Base-by-base conservation (phyloP, 2,797 vertebrate species). In the Sebastes trivittatus region DNA sequence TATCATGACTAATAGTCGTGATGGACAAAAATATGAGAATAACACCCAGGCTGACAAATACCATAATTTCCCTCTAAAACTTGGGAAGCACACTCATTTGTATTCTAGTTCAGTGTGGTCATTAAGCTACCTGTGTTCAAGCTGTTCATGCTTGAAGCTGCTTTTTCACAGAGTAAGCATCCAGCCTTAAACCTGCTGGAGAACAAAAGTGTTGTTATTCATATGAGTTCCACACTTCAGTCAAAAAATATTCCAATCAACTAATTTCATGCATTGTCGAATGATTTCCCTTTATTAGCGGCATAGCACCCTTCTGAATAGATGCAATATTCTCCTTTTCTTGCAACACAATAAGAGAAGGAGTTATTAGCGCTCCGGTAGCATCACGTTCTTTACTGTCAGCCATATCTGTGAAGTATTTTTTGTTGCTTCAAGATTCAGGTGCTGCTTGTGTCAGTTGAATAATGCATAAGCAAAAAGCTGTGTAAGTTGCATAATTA, bases 141-240 rank as follows among this genome's bases (percentile, higher is more conserved):
- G 38, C 27, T 69, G 9, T 63, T 77, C 18, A 61, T 25, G 64
- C 67, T 78, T 38, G 27, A 64, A 69, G 46, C 25, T 77, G 78
- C 70, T n/a, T 42, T 71, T 85, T 78, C 72, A 79, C 56, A 68
- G 36, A 77, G 42, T 30, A 75, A 56, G n/a, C 29, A 69, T 63
- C 25, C 38, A 68, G n/a, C 20, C 60, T 66, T 58, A 23, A 72
- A 81, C 64, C 59, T 87, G 46, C 75, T 75, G 14, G 18, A 79
- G 70, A 89, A 85, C 46, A 73, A 77, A 84, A 61, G n/a, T 74
- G 22, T 75, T 81, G n/a, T 82, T 85, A 52, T 88, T 88, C 78
- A 80, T 80, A 87, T 89, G 77, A 80, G 61, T 65, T 78, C 27
- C 79, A 80, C 36, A 73, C 78, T 86, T 79, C 75, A 75, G 89